Conservation (phyloP, 2,888 invertebrate genomes). For the Selenia dentaria region DNA sequence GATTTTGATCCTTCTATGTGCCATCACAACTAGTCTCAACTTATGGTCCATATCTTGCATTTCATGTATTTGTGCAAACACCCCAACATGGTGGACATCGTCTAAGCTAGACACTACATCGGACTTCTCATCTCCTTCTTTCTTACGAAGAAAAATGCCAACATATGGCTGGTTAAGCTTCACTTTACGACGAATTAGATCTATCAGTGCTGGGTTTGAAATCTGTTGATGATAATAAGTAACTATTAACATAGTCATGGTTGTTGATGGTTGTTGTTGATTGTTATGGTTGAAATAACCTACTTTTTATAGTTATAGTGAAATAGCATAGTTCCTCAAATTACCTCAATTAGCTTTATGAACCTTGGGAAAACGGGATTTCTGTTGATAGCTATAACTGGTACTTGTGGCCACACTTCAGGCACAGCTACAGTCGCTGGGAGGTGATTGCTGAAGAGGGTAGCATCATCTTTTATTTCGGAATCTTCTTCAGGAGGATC, state of each 20-base stretch:
- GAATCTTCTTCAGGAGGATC: constrained; percentile 69
- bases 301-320: no score
- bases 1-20: constrained; percentile 94
- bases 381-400: constrained; percentile 96
- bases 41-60: constrained; percentile 97
- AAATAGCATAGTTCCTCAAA: no score
- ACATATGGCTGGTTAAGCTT: constrained; percentile 98
- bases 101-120: constrained; percentile 93
- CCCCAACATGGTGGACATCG: constrained; percentile 95
- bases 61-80: constrained; percentile 99
- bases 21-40: constrained; percentile 96
- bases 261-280: no score
- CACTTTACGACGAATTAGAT: constrained; percentile 96
- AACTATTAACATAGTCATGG: neutral
- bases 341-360: constrained; percentile 97
- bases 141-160: constrained; percentile 97
- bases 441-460: constrained; percentile 83
- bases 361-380: constrained; percentile 99
- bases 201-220: constrained; percentile 93
- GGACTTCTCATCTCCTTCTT: constrained; percentile 91
- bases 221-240: constrained; percentile 79
- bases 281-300: no score
- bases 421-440: constrained; percentile 97
- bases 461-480: constrained; percentile 66
- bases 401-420: constrained; percentile 98